Evolutionary conservation across 2,113 vertebrate species (phyloP), one percentile per base, ranked within the genome.

Genomic region (Vicugna pacos): DNA sequence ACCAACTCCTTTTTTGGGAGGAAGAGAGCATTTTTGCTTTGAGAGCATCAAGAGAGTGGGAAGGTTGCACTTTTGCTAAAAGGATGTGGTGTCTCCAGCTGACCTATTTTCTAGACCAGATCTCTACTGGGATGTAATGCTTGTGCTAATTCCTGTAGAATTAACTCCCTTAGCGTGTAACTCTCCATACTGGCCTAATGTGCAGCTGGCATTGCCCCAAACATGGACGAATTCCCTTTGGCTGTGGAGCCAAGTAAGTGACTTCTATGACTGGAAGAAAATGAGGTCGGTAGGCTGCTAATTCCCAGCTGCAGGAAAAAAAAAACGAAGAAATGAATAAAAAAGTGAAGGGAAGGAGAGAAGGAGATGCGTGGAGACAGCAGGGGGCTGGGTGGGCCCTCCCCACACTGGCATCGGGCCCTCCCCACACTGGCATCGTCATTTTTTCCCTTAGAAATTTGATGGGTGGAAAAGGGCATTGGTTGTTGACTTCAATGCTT

Each of bases 121-220:
- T 92, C 48, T 90, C 62, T 81, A 13, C 54, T 46, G 22, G 24
- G 54, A 93, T 83, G 58, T 60, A 54, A 83, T 5, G 56, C 24
- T 22, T 84, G 20, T 65, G 22, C 80, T 77, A 77, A 92, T 86
- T 92, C 52, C 35, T 46, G 38, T 20, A 89, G 83, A 94, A 77
- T 52, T 84, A 90, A 77, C 73, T 84, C 38, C n/a, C 84, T 65
- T 64, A 6, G 32, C 60, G 46, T 38, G 14, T 9, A 62, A 26
- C 64, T 62, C 67, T 70, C 65, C 72, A 64, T 17, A 32, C 1
- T 38, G 60, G 46, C 32, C 79, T 65, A n/a, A 70, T 6, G 7
- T 58, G 58, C 3, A 11, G n/a, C 72, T 62, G 64, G 64, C 14
- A 26, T 62, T 32, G 60, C 13, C 50, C 92, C 69, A 93, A 16